Conservation (phyloP, 2,797 vertebrate genomes). For the Darevskia nairensis region DNA sequence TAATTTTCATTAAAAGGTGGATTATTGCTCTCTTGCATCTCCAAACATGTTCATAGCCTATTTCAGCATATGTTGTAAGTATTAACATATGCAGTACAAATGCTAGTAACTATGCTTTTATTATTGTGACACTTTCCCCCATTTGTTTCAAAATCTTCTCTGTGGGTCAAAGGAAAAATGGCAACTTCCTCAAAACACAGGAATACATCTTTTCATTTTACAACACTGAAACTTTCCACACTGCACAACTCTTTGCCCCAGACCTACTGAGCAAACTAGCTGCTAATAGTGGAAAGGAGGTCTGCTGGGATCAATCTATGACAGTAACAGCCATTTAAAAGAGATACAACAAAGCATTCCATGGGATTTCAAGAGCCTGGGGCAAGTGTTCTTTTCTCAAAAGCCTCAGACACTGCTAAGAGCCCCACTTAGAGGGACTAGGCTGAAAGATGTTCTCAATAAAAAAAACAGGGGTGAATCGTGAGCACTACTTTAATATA, state of each 20-base stretch:
- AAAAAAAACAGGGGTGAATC: background rate
- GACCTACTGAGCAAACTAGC: background rate
- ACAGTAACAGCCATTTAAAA: background rate
- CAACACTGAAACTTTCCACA: background rate
- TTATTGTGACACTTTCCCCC: background rate
- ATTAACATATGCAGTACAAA: background rate
- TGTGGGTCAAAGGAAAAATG: background rate
- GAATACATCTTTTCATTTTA: background rate
- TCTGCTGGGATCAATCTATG: background rate
- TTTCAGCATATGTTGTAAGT: rapidly evolving
- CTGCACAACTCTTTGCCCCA: background rate
- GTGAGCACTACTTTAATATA: background rate
- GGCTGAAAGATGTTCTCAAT: background rate
- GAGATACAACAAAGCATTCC: background rate
- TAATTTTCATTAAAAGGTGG: background rate
- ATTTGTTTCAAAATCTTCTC: background rate
- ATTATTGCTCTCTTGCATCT: background rate
- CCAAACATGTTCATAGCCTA: background rate
- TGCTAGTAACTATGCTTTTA: background rate
- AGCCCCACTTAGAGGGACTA: background rate
- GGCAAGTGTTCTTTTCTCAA: background rate
- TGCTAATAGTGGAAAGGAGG: background rate
- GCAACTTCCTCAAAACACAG: rapidly evolving
- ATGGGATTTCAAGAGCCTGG: slow-evolving; percentile 1
- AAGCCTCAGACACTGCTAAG: background rate